Percentiles rank a stretch among this genome's conserved stretches.
phyloP scores from a whole-genome alignment of 1,140 invertebrate species.

The Cataglyphis hispanica region DNA sequence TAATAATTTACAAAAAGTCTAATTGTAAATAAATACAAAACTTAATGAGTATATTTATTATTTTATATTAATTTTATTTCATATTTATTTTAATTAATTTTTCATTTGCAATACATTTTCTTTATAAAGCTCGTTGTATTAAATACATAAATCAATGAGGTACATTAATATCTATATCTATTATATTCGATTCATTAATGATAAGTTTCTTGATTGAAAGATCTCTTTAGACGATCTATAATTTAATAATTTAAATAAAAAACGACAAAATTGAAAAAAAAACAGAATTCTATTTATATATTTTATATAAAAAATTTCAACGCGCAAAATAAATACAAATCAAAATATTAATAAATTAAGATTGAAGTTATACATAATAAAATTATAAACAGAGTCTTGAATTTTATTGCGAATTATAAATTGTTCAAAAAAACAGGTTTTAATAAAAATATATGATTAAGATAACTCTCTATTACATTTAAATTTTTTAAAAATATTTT shows the following conservation, averaged over 20 bases:
- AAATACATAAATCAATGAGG: neutral
- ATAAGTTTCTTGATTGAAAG: neutral
- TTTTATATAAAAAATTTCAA: no score
- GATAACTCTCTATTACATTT: neutral
- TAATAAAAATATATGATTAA: neutral
- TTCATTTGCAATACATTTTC: neutral
- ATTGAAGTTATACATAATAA: no score
- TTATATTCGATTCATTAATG: neutral
- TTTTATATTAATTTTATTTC: no score
- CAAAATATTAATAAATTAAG: neutral
- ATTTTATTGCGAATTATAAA: no score
- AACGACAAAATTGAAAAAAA: no score
- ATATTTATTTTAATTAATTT: neutral
- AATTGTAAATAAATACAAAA: neutral
- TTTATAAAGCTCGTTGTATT: neutral
- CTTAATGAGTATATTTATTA: neutral
- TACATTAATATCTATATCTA: neutral
- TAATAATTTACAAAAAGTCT: neutral
- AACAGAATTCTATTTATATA: no score
- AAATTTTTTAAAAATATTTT: neutral
- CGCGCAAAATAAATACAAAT: no score
- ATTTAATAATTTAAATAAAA: no score
- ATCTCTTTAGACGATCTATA: no score
- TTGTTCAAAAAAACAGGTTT: no score
- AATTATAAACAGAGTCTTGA: no score